Conservation (phyloP, 2,113 vertebrate species). For the Fregetta grallaria region DNA sequence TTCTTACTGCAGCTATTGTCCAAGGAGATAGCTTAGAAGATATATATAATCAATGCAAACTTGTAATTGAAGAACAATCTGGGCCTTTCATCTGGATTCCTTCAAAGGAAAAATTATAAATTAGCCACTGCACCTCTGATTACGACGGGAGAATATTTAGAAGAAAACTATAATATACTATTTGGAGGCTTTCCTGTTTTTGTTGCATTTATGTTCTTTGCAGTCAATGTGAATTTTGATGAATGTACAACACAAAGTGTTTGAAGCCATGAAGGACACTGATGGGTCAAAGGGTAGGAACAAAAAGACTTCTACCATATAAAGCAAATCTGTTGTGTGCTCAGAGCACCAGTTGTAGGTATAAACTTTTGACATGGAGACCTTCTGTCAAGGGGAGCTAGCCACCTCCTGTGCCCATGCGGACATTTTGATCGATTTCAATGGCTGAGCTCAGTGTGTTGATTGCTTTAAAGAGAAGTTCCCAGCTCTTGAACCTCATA, state of each 20-base stretch:
- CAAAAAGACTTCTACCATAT: constrained; percentile 67
- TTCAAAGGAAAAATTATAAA: constrained; percentile 98
- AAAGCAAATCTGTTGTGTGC: constrained; percentile 67
- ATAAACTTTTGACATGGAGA: constrained; percentile 62
- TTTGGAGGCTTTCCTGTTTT: constrained; percentile 87
- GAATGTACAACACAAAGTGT: constrained; percentile 85
- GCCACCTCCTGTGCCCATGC: constrained; percentile 24
- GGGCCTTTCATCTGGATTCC: constrained; percentile 99
- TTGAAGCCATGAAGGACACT: constrained; percentile 81
- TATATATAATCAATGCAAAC: constrained; percentile 98
- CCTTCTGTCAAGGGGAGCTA: constrained; percentile 50
- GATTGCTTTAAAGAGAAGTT: constrained; percentile 76
- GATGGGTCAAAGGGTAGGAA: constrained; percentile 78
- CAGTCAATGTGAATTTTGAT: constrained; percentile 84
- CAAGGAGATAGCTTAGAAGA: constrained; percentile 98
- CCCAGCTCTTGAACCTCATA: constrained; percentile 73
- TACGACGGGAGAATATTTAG: constrained; percentile 82
- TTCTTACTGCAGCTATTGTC: constrained; percentile 87
- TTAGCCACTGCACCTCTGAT: constrained; percentile 78
- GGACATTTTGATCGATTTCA: constrained; percentile 64
- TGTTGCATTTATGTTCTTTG: constrained; percentile 85
- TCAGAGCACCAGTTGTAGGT: constrained; percentile 66
- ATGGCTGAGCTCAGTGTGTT: constrained; percentile 74
- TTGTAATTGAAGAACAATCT: constrained; percentile 98
- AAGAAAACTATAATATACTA: constrained; percentile 88